These are phyloP conservation scores for Cyphomyrmex costatus DNA, from an alignment of 1,140 invertebrate genomes.

Conservation along the genomic window DNA sequence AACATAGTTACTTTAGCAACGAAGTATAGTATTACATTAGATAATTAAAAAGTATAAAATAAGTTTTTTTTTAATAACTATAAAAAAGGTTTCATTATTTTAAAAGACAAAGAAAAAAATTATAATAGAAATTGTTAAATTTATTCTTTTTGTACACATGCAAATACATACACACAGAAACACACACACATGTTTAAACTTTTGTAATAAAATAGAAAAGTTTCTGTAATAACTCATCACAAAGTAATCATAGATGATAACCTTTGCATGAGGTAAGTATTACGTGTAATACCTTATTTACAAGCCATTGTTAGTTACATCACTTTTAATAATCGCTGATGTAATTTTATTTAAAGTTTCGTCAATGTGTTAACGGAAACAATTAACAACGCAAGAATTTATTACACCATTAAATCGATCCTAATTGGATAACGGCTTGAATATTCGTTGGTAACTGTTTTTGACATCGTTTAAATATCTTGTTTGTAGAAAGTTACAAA, in stretches of 20 bases:
- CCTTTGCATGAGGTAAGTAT: conserved; percentile 18
- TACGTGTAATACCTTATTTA: conserved; percentile 49
- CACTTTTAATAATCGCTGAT: conserved; percentile 35
- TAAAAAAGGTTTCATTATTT: neutral
- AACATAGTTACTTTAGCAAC: neutral
- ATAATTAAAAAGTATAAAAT: no score
- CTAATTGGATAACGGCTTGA: neutral
- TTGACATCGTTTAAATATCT: conserved; percentile 5
- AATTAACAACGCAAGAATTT: conserved; percentile 59
- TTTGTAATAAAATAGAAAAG: neutral
- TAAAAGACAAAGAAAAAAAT: neutral
- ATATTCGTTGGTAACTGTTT: conserved; percentile 42
- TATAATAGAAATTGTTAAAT: neutral
- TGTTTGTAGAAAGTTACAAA: conserved; percentile 19
- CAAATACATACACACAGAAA: no score
- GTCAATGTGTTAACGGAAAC: conserved; percentile 30
- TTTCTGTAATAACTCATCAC: neutral
- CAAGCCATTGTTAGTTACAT: conserved; percentile 11
- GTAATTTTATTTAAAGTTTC: conserved; percentile 24
- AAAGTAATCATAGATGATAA: neutral
- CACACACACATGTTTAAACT: no score
- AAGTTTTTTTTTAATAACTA: no score
- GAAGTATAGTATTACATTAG: no score
- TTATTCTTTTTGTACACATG: neutral
- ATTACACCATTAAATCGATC: conserved; percentile 61